Percentiles rank a stretch among this genome's conserved stretches.
phyloP scores from a whole-genome alignment of 2,797 vertebrate species.

The Anguilla obscura region DNA sequence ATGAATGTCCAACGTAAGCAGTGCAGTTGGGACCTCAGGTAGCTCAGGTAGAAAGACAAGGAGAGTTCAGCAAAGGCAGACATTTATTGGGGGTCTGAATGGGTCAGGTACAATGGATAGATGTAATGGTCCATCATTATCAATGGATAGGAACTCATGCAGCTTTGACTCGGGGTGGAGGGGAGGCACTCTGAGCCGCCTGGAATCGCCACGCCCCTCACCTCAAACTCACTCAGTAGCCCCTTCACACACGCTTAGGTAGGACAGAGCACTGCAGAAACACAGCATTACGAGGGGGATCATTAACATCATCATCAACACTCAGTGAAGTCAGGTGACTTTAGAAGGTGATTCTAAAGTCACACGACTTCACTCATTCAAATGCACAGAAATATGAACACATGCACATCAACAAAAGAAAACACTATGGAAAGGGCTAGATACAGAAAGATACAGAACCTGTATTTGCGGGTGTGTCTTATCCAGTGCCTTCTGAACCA shows the following conservation, averaged over 20 bases:
- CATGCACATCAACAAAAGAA: neutral
- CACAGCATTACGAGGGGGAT: constrained; percentile 35
- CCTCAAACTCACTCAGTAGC: constrained; percentile 38
- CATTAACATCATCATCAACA: neutral
- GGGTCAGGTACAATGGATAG: constrained; percentile 63
- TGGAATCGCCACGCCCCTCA: constrained; percentile 36
- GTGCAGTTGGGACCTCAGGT: constrained; percentile 7
- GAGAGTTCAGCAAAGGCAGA: constrained; percentile 74
- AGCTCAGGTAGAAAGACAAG: constrained; percentile 52
- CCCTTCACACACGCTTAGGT: constrained; percentile 71
- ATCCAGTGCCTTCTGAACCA: neutral
- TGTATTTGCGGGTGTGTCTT: neutral
- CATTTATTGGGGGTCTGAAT: constrained; percentile 58
- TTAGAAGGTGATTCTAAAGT: neutral
- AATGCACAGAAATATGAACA: neutral
- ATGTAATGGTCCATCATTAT: constrained; percentile 70
- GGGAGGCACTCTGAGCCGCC: constrained; percentile 34
- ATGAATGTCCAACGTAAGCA: neutral
- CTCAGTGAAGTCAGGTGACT: neutral
- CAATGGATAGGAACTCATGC: constrained; percentile 73
- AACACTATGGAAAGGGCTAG: neutral
- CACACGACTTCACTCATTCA: neutral
- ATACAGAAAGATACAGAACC: neutral
- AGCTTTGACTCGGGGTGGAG: constrained; percentile 61
- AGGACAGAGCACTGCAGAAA: constrained; percentile 82